Percentiles rank a stretch among this genome's conserved stretches.
Conservation (phyloP, 2,113 vertebrate species). For the Oncorhynchus masou region DNA sequence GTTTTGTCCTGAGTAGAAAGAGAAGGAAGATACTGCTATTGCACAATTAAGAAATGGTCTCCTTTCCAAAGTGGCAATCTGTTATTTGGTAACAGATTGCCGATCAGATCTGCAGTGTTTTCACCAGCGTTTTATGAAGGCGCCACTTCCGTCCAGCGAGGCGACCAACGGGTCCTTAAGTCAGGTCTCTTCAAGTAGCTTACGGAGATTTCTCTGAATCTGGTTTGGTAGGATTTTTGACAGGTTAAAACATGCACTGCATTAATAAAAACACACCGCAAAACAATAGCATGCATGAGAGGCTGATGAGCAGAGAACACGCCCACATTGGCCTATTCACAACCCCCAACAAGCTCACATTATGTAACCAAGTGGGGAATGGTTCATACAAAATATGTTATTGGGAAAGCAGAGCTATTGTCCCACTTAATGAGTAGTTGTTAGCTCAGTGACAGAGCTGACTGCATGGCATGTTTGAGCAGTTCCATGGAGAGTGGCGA, state of each 20-base stretch:
- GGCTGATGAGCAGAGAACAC: not conserved
- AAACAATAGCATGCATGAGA: not conserved
- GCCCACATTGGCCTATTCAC: not conserved
- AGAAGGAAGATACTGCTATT: slow-evolving; percentile 49
- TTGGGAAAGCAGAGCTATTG: not conserved
- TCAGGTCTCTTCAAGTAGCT: slow-evolving; percentile 68
- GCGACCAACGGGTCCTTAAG: slow-evolving; percentile 1
- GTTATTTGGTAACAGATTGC: slow-evolving; percentile 26
- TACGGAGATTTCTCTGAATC: slow-evolving; percentile 68
- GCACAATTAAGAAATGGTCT: slow-evolving; percentile 53
- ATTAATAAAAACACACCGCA: not conserved
- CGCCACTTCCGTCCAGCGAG: slow-evolving; percentile 15
- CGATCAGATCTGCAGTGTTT: slow-evolving; percentile 25
- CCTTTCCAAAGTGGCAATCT: slow-evolving; percentile 3
- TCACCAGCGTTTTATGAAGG: slow-evolving; percentile 6
- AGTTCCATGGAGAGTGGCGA: too few species aligned
- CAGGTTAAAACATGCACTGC: not conserved
- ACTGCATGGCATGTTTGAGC: not conserved
- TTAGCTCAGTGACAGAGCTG: not conserved
- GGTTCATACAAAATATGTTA: not conserved
- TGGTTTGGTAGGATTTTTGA: slow-evolving; percentile 17
- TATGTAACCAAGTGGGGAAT: too few species aligned
- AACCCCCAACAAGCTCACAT: not conserved
- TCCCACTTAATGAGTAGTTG: not conserved
- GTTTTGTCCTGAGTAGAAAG: slow-evolving; percentile 52